Evolutionary conservation across 2,113 vertebrate genomes (phyloP).

Genomic region (Elephas maximus): DNA sequence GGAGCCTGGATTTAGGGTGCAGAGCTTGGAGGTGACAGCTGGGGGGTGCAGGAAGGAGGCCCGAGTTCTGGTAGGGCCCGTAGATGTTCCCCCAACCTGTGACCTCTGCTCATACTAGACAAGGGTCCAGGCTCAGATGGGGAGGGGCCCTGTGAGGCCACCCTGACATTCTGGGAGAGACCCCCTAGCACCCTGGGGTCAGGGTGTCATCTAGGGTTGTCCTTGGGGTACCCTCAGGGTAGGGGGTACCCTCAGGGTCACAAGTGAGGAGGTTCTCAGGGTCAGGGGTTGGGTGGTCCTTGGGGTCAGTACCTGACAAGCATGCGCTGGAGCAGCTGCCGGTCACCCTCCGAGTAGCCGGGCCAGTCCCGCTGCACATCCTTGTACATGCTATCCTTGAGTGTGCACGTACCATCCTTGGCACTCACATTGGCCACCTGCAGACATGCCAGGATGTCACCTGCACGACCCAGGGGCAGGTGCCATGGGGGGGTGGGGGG

Average conservation of each 20-base stretch:
- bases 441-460: constrained; percentile 33
- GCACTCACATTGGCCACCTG: constrained; percentile 96
- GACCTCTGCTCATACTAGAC: neutral
- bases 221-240: neutral
- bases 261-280: no score
- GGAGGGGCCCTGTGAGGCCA: neutral
- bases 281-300: neutral
- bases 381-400: constrained; percentile 95
- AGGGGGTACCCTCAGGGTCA: neutral
- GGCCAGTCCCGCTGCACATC: constrained; percentile 98
- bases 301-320: constrained; percentile 91
- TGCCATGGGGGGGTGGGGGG: no score
- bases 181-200: neutral
- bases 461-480: neutral
- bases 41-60: neutral
- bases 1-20: neutral
- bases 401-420: constrained; percentile 95
- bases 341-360: constrained; percentile 97
- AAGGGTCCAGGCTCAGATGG: neutral
- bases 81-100: neutral
- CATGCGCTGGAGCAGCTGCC: constrained; percentile 96
- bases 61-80: neutral
- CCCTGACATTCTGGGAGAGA: neutral
- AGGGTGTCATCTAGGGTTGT: neutral
- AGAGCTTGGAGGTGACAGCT: neutral